phyloP scores from a whole-genome alignment of 2,113 vertebrate genomes.

The Pachypanchax playfairii region DNA sequence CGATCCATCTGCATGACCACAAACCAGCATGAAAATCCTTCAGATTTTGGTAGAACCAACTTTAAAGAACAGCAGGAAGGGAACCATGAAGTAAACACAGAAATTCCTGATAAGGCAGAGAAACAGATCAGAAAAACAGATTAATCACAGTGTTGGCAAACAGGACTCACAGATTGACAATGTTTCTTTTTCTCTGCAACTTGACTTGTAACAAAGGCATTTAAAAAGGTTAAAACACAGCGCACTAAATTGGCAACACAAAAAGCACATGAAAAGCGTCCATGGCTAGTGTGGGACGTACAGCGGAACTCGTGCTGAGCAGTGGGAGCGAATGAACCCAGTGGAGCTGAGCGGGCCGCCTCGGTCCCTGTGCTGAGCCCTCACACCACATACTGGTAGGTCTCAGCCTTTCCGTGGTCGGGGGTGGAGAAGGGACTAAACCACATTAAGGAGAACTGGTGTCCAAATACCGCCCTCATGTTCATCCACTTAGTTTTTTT shows the following conservation, averaged over 20 bases:
- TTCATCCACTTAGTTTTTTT: slow-evolving; percentile 99
- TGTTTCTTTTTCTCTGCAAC: slow-evolving; percentile 71
- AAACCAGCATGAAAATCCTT: background rate
- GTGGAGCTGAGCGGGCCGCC: slow-evolving; percentile 27
- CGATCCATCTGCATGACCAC: background rate
- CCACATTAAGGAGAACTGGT: slow-evolving; percentile 98
- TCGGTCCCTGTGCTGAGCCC: slow-evolving; percentile 76
- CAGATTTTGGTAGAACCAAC: slow-evolving; percentile 24
- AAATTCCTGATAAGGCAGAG: slow-evolving; percentile 30
- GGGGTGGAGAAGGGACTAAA: slow-evolving; percentile 98
- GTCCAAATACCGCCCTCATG: slow-evolving; percentile 99
- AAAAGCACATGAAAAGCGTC: slow-evolving; percentile 52
- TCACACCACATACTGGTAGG: slow-evolving; percentile 99
- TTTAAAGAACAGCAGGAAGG: background rate
- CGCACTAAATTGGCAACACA: slow-evolving; percentile 44
- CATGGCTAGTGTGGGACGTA: slow-evolving; percentile 30
- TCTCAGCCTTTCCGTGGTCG: slow-evolving; percentile 98
- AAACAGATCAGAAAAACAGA: slow-evolving; percentile 24
- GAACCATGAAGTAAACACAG: slow-evolving; percentile 20
- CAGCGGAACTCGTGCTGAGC: slow-evolving; percentile 47
- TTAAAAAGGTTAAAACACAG: slow-evolving; percentile 20
- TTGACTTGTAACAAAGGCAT: slow-evolving; percentile 43
- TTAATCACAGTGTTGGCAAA: slow-evolving; percentile 58
- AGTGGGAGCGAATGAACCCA: slow-evolving; percentile 20
- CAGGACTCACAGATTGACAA: slow-evolving; percentile 45